phyloP scores from a whole-genome alignment of 2,888 invertebrate genomes.

The Orthonychiurus folsomi region DNA sequence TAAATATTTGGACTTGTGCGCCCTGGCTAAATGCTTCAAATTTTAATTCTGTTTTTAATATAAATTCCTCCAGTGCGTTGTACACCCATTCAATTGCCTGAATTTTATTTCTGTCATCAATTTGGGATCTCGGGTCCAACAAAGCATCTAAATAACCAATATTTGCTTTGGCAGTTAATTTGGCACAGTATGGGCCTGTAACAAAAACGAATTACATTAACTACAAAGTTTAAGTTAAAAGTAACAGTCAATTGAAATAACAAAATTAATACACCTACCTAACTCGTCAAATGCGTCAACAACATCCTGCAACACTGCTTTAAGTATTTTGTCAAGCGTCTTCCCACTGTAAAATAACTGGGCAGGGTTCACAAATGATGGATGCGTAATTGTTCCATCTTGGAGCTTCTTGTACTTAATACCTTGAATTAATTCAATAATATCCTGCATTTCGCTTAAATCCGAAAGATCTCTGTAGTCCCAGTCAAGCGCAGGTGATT shows the following conservation, averaged over 20 bases:
- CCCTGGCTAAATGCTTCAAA: not conserved
- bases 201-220: not conserved
- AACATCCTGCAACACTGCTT: constrained; percentile 13
- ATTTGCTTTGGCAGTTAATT: not conserved
- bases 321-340: not conserved
- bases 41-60: too few species aligned
- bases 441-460: not conserved
- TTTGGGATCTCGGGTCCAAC: too few species aligned
- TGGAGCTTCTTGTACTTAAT: not conserved
- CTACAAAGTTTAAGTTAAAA: too few species aligned
- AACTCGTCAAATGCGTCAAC: constrained; percentile 14
- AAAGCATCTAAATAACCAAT: too few species aligned
- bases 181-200: not conserved
- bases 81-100: too few species aligned
- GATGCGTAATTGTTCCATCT: not conserved
- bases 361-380: not conserved
- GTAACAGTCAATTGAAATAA: not conserved
- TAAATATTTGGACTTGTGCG: not conserved
- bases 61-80: not conserved
- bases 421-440: not conserved
- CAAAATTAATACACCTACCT: constrained; percentile 7
- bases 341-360: not conserved
- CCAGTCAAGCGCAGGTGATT: not conserved
- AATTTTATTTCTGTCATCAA: too few species aligned
- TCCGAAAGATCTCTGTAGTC: not conserved